Evolutionary conservation across 2,797 vertebrate genomes (phyloP).

Genomic region (Periophthalmus magnuspinnatus): DNA sequence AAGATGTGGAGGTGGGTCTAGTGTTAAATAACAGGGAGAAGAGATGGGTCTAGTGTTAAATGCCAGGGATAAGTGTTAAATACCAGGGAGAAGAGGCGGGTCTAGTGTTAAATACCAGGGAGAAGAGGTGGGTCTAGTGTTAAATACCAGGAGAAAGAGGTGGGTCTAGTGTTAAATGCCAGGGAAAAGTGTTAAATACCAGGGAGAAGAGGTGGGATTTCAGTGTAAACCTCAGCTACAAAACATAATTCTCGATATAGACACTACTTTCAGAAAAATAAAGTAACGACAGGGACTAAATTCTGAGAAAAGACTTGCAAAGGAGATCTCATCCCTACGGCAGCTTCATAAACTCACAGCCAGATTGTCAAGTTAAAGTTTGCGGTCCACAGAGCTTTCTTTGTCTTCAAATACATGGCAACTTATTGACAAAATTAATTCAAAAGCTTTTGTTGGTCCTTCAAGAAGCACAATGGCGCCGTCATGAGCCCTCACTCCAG

Average conservation of each 20-base stretch:
- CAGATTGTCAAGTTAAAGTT: constrained; percentile 2
- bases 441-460: constrained; percentile 37
- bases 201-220: no score
- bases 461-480: constrained; percentile 31
- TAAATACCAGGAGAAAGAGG: no score
- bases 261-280: neutral
- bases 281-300: neutral
- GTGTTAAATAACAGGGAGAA: no score
- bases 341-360: neutral
- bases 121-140: no score
- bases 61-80: no score
- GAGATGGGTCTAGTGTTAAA: no score
- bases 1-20: no score
- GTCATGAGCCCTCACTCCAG: constrained; percentile 39
- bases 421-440: constrained; percentile 37
- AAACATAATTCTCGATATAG: neutral
- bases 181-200: no score
- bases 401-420: constrained; percentile 1
- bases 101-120: no score
- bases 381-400: constrained; percentile 21
- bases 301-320: neutral
- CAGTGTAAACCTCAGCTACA: no score
- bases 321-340: neutral
- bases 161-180: no score
- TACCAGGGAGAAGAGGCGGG: no score